These are phyloP conservation scores for Drosophila quasianomalipes DNA, from an alignment of 2,888 invertebrate genomes.

Conservation along the genomic window DNA sequence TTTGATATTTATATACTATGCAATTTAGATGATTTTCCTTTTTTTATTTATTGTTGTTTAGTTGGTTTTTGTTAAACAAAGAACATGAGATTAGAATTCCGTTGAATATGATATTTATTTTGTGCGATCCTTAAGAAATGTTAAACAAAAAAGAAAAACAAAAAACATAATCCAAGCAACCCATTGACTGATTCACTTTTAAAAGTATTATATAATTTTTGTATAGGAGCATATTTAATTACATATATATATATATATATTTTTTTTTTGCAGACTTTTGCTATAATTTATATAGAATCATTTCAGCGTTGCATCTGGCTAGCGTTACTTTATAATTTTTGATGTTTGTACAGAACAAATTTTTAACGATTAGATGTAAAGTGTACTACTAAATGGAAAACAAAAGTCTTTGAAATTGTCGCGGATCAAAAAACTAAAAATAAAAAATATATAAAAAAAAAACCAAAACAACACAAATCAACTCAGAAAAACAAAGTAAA, in stretches of 20 bases:
- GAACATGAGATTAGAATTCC: constrained; percentile 66
- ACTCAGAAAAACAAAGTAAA: constrained; percentile 59
- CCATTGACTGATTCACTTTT: constrained; percentile 75
- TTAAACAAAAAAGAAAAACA: constrained; percentile 7
- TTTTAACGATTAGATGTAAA: constrained; percentile 78
- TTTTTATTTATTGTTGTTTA: constrained; percentile 23
- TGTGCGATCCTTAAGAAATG: constrained; percentile 51
- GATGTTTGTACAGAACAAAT: constrained; percentile 65
- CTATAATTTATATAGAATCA: constrained; percentile 26
- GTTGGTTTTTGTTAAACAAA: constrained; percentile 42
- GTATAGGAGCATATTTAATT: constrained; percentile 66
- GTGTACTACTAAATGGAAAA: constrained; percentile 66
- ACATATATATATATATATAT: background rate
- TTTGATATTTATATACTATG: constrained; percentile 60
- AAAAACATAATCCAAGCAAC: constrained; percentile 61
- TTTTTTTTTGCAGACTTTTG: constrained; percentile 36
- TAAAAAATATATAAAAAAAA: constrained; percentile 4
- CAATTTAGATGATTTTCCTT: constrained; percentile 43
- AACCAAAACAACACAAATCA: constrained; percentile 45
- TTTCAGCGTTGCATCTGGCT: constrained; percentile 13
- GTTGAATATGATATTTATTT: constrained; percentile 66
- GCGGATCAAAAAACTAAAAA: constrained; percentile 63
- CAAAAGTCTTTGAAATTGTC: constrained; percentile 76
- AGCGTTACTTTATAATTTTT: constrained; percentile 49
- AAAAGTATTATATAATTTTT: constrained; percentile 78